Conservation (phyloP, 2,888 invertebrate genomes). For the Spicauda simplicius region DNA sequence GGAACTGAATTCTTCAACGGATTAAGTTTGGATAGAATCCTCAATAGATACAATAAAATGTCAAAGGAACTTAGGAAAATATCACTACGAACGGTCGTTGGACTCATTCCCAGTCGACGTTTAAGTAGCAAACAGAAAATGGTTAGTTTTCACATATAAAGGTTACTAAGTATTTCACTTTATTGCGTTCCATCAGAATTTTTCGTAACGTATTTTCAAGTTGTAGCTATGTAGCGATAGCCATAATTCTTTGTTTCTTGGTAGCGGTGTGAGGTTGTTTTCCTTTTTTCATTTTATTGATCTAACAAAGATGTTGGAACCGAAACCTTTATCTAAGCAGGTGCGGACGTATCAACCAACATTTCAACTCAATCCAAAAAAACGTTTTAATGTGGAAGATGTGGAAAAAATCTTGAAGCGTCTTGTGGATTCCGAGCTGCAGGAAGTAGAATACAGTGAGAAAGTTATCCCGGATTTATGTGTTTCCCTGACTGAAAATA, state of each 20-base stretch:
- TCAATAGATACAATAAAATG: constrained; percentile 44
- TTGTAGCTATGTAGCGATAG: neutral
- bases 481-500: constrained; percentile 84
- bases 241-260: neutral
- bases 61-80: constrained; percentile 57
- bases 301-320: constrained; percentile 59
- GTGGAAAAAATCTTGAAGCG: constrained; percentile 85
- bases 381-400: constrained; percentile 86
- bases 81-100: constrained; percentile 52
- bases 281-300: constrained; percentile 38
- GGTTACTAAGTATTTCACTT: neutral
- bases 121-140: constrained; percentile 54
- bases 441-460: constrained; percentile 86
- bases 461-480: constrained; percentile 83
- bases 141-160: constrained; percentile 41
- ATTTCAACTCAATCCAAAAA: constrained; percentile 86
- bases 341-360: constrained; percentile 85
- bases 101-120: constrained; percentile 47
- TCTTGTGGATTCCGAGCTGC: constrained; percentile 85
- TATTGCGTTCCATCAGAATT: neutral
- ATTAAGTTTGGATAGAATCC: neutral
- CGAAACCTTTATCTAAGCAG: constrained; percentile 61
- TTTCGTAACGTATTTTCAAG: neutral
- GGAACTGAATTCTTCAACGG: neutral
- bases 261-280: neutral